These are phyloP conservation scores for Aleiodes sp. DNA, from an alignment of 1,140 invertebrate species.

Conservation along the genomic window DNA sequence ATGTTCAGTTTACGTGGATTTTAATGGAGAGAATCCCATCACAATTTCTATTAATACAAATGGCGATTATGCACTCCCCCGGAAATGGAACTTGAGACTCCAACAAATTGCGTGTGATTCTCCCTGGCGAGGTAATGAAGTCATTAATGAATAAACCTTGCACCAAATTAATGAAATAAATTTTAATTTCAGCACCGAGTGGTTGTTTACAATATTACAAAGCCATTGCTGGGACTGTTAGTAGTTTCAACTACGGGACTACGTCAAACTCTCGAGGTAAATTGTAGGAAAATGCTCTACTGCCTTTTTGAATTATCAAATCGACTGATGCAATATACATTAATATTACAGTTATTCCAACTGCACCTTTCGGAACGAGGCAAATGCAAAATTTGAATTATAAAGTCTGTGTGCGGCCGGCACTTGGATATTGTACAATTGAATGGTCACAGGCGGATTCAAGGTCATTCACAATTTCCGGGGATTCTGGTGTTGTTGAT, in stretches of 20 bases:
- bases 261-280: conserved; percentile 65
- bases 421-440: conserved; percentile 74
- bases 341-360: conserved; percentile 28
- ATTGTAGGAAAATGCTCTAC: conserved; percentile 18
- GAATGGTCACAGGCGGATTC: conserved; percentile 70
- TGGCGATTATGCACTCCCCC: conserved; percentile 67
- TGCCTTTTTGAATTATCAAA: background rate
- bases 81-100: conserved; percentile 81
- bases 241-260: conserved; percentile 80
- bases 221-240: conserved; percentile 71
- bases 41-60: conserved; percentile 75
- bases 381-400: conserved; percentile 81
- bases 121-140: conserved; percentile 68
- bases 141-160: conserved; percentile 20
- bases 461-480: conserved; percentile 77
- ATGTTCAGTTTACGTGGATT: conserved; percentile 76
- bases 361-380: conserved; percentile 69
- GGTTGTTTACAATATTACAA: conserved; percentile 85
- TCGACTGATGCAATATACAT: background rate
- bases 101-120: conserved; percentile 79
- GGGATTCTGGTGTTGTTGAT: conserved; percentile 71
- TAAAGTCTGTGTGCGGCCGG: conserved; percentile 77
- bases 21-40: conserved; percentile 74
- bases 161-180: conserved; percentile 24
- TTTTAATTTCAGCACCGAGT: conserved; percentile 71